Conservation (phyloP, 92 coral and sea anemone genomes). For the Montipora capitata region DNA sequence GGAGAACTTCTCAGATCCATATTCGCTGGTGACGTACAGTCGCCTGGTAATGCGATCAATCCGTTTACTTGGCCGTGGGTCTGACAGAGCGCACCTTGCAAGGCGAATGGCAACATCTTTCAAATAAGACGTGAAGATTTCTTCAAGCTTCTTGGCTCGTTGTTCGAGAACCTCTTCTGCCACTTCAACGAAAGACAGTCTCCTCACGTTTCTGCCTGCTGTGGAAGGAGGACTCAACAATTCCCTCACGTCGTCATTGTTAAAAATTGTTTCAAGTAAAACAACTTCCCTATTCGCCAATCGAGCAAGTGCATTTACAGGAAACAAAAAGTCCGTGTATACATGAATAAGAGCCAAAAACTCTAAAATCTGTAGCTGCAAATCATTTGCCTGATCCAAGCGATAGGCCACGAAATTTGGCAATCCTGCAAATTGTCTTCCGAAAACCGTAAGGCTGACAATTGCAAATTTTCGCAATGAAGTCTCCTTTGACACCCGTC, state of each 20-base stretch:
- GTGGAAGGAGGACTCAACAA: slow-evolving; percentile 78
- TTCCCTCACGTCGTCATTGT: slow-evolving; percentile 76
- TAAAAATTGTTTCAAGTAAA: slow-evolving; percentile 72
- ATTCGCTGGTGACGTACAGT: slow-evolving; percentile 87
- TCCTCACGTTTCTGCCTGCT: slow-evolving; percentile 66
- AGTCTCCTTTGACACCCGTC: slow-evolving; percentile 29
- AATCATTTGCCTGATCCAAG: slow-evolving; percentile 68
- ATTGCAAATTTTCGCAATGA: slow-evolving; percentile 75
- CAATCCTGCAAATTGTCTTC: slow-evolving; percentile 70
- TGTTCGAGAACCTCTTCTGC: slow-evolving; percentile 85
- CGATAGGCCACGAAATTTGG: slow-evolving; percentile 69
- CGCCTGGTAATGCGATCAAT: slow-evolving; percentile 87
- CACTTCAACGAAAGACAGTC: slow-evolving; percentile 88
- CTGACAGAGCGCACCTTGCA: slow-evolving; percentile 78
- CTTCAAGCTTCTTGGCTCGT: slow-evolving; percentile 36
- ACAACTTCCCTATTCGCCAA: slow-evolving; percentile 61
- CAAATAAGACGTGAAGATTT: slow-evolving; percentile 40
- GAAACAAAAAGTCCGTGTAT: slow-evolving; percentile 78
- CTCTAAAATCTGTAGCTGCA: slow-evolving; percentile 72
- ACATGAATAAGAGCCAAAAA: slow-evolving; percentile 81
- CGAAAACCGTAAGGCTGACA: slow-evolving; percentile 85
- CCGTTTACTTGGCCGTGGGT: slow-evolving; percentile 63
- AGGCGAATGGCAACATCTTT: slow-evolving; percentile 79
- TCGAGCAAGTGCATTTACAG: slow-evolving; percentile 78
- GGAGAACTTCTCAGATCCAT: slow-evolving; percentile 85